These are phyloP conservation scores for Archivesica marissinica DNA, from an alignment of 1,140 invertebrate genomes.

Conservation along the genomic window DNA sequence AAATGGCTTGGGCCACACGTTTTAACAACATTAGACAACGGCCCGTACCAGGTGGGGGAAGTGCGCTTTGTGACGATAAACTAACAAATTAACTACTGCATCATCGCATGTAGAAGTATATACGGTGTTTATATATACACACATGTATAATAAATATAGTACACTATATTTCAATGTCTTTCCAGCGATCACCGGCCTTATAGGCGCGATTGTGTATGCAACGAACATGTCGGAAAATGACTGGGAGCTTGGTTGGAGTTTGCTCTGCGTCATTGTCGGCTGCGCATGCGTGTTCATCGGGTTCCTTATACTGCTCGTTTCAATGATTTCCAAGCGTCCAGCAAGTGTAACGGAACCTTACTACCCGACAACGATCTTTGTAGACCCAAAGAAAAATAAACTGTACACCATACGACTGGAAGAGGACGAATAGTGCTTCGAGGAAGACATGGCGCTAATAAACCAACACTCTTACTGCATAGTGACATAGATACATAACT, in stretches of 20 bases:
- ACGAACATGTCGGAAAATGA: constrained; percentile 65
- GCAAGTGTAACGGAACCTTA: constrained; percentile 61
- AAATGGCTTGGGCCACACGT: no score
- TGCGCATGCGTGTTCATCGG: constrained; percentile 69
- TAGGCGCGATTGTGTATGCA: constrained; percentile 72
- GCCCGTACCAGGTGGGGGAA: no score
- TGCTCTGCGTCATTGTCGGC: constrained; percentile 74
- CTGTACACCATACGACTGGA: constrained; percentile 65
- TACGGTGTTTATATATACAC: no score
- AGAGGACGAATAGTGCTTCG: constrained; percentile 1
- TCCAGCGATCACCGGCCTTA: constrained; percentile 71
- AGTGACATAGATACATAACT: no score
- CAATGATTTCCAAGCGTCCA: constrained; percentile 69
- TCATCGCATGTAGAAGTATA: no score
- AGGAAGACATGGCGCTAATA: no score
- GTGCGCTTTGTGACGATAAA: no score
- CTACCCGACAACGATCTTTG: constrained; percentile 66
- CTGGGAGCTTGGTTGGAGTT: constrained; percentile 72
- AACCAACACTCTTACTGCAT: no score
- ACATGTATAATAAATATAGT: no score
- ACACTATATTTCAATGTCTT: background rate
- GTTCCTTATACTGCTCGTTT: constrained; percentile 75
- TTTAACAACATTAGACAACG: no score
- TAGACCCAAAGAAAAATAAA: constrained; percentile 69
- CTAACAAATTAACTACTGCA: no score